Conservation (phyloP, 2,113 vertebrate genomes). For the Telmatochromis brichardi region DNA sequence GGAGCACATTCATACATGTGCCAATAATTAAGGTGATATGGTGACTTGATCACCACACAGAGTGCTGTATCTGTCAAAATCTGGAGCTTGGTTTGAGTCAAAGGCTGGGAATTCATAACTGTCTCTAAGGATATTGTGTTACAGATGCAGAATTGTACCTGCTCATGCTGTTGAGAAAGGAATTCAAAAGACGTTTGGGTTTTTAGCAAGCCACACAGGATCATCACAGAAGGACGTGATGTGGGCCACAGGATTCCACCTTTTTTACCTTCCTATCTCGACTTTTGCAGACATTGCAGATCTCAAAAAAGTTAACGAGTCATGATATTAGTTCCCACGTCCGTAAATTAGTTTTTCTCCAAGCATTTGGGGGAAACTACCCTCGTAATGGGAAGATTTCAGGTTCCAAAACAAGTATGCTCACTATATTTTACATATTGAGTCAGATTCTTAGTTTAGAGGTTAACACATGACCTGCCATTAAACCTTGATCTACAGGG, state of each 20-base stretch:
- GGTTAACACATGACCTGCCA: not conserved
- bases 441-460: not conserved
- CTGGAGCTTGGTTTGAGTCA: not conserved
- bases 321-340: not conserved
- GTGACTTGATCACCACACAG: not conserved
- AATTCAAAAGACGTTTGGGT: not conserved
- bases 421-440: not conserved
- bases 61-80: not conserved
- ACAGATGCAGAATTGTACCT: not conserved
- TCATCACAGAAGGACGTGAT: not conserved
- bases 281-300: not conserved
- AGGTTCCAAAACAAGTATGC: not conserved
- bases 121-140: not conserved
- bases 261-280: not conserved
- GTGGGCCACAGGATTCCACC: not conserved
- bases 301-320: not conserved
- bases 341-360: not conserved
- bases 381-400: not conserved
- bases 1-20: not conserved
- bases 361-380: not conserved
- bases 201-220: not conserved
- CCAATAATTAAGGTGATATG: not conserved
- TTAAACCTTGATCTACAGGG: not conserved
- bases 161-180: not conserved
- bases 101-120: not conserved